These are phyloP conservation scores for Ochropleura leucogaster DNA, from an alignment of 2,888 invertebrate species.

Conservation along the genomic window DNA sequence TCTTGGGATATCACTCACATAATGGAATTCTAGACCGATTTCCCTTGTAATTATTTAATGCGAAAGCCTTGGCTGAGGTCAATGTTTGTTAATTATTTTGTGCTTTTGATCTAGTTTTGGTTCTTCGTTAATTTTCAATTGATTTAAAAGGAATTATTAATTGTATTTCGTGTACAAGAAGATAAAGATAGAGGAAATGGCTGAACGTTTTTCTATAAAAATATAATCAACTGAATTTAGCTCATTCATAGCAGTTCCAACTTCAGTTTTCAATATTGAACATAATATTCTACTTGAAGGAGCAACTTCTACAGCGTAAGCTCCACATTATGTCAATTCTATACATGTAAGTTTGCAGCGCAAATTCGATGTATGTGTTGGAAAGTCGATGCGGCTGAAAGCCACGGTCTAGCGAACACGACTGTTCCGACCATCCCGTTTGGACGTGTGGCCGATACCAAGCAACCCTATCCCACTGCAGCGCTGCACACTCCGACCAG, in stretches of 20 bases:
- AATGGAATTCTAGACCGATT: constrained; percentile 86
- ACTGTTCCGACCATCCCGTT: constrained; percentile 63
- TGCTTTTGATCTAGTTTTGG: constrained; percentile 1
- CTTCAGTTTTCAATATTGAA: background rate
- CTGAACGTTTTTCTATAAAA: background rate
- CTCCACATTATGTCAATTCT: constrained; percentile 45
- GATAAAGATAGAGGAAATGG: background rate
- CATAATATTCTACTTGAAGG: background rate
- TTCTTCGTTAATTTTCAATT: background rate
- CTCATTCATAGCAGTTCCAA: too few relatives aligned
- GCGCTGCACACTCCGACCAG: constrained; percentile 40
- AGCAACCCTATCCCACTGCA: constrained; percentile 68
- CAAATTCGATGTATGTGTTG: constrained; percentile 74
- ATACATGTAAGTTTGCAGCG: constrained; percentile 59
- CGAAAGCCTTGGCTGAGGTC: constrained; percentile 38
- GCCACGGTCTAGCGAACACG: constrained; percentile 85
- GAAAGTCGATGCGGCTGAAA: constrained; percentile 80
- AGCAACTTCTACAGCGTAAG: constrained; percentile 21
- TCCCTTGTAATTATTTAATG: constrained; percentile 79
- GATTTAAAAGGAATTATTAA: background rate
- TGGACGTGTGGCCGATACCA: constrained; percentile 86
- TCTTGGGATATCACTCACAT: constrained; percentile 85
- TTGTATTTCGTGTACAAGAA: background rate
- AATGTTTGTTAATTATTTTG: constrained; percentile 30
- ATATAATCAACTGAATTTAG: background rate